Conservation (phyloP, 2,797 vertebrate species). For the Harpagifer antarcticus region DNA sequence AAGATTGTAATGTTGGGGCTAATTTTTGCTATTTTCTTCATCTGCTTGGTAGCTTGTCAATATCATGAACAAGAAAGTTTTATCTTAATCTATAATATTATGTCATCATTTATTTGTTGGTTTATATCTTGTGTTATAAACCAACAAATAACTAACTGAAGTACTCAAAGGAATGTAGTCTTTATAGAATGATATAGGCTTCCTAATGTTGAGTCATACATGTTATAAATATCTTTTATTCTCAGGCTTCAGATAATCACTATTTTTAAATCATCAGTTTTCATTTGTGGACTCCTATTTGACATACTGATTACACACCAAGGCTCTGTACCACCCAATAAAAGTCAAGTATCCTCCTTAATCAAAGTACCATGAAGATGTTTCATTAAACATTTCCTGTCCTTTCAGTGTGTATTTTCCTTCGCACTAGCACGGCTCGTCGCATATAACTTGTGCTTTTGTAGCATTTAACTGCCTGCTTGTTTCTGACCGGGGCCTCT, state of each 20-base stretch:
- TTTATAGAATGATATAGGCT: too few relatives aligned
- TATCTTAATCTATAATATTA: too few relatives aligned
- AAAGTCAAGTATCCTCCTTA: constrained; percentile 47
- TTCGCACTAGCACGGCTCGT: constrained; percentile 59
- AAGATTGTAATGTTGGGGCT: too few relatives aligned
- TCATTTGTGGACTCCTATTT: background rate
- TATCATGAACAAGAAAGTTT: too few relatives aligned
- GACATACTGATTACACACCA: background rate
- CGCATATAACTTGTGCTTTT: constrained; percentile 73
- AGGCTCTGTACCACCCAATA: constrained; percentile 9
- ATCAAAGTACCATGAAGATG: constrained; percentile 49
- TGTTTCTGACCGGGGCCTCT: constrained; percentile 69
- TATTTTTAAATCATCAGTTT: background rate
- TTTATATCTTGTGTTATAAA: too few relatives aligned
- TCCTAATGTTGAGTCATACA: too few relatives aligned
- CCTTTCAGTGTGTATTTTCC: constrained; percentile 63
- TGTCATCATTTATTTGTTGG: too few relatives aligned
- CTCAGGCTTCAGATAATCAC: background rate
- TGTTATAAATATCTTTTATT: background rate
- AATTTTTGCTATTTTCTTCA: too few relatives aligned
- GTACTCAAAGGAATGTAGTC: too few relatives aligned
- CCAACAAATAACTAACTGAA: too few relatives aligned
- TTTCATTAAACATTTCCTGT: constrained; percentile 76
- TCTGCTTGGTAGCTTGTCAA: too few relatives aligned
- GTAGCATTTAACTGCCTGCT: constrained; percentile 71